Percentiles rank a stretch among this genome's conserved stretches.
Conservation (phyloP, 2,113 vertebrate species). For the Hemichromis elongatus region DNA sequence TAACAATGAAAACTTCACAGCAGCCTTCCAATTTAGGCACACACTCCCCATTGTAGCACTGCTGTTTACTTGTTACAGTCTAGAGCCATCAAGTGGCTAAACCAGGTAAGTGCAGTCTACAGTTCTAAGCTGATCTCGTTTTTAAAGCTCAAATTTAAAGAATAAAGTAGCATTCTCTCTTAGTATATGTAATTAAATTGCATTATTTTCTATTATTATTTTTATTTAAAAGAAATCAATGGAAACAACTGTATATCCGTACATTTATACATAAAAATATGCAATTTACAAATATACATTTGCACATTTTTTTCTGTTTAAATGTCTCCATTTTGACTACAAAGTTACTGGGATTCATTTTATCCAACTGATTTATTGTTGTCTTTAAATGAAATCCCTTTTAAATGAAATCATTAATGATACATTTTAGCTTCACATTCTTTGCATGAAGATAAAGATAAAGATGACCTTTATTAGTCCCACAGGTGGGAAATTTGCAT, state of each 20-base stretch:
- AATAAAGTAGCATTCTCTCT: neutral
- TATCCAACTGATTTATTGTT: neutral
- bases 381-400: neutral
- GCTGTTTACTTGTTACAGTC: neutral
- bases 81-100: neutral
- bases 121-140: accelerated
- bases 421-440: neutral
- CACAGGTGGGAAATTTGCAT: too few relatives aligned
- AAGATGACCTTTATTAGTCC: too few relatives aligned
- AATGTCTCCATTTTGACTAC: too few relatives aligned
- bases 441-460: neutral
- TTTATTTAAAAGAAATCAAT: neutral
- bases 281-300: neutral
- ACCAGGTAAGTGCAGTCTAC: neutral
- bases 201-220: neutral
- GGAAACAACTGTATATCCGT: neutral
- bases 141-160: neutral
- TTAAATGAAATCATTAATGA: neutral
- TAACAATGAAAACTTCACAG: neutral
- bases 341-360: neutral
- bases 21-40: neutral
- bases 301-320: neutral
- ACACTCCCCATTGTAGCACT: neutral
- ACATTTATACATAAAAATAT: neutral
- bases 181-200: neutral